These are phyloP conservation scores for Drosophila virilis DNA, from an alignment of 1,140 invertebrate genomes.

Conservation along the genomic window DNA sequence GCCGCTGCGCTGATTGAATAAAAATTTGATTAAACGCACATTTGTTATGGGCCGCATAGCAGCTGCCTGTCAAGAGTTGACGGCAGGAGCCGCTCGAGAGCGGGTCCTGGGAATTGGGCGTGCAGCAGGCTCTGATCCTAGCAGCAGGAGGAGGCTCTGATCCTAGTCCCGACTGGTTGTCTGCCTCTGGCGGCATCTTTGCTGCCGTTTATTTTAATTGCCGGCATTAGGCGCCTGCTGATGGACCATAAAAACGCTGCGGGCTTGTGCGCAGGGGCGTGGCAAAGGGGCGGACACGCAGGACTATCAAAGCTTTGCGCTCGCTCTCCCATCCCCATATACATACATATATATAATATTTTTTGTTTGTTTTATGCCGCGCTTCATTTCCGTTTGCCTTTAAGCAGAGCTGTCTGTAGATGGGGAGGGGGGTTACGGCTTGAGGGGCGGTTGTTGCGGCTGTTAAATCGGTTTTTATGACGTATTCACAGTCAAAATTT, in stretches of 20 bases:
- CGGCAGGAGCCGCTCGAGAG: constrained; percentile 5
- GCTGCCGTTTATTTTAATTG: constrained; percentile 79
- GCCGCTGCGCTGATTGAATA: constrained; percentile 74
- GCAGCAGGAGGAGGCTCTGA: neutral
- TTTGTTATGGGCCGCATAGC: constrained; percentile 57
- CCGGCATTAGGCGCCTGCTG: constrained; percentile 70
- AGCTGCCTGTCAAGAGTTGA: constrained; percentile 14
- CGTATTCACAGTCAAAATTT: constrained; percentile 56
- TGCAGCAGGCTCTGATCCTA: neutral
- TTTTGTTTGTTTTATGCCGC: constrained; percentile 55
- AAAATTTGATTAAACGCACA: constrained; percentile 81
- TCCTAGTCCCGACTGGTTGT: neutral
- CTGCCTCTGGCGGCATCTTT: constrained; percentile 24
- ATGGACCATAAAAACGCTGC: constrained; percentile 73
- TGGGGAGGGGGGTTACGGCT: neutral
- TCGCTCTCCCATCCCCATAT: neutral
- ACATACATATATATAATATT: constrained; percentile 3
- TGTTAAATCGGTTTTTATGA: constrained; percentile 80
- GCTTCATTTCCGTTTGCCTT: constrained; percentile 61
- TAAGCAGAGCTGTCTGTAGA: neutral
- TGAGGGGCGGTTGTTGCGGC: constrained; percentile 54
- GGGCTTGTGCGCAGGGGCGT: constrained; percentile 9
- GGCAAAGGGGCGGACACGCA: neutral
- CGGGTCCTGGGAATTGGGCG: constrained; percentile 9
- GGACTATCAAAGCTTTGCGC: constrained; percentile 27